Evolutionary conservation across 2,113 vertebrate species (phyloP), one percentile per base, ranked within the genome.

Genomic region (Cyphomyrus plagiostoma): DNA sequence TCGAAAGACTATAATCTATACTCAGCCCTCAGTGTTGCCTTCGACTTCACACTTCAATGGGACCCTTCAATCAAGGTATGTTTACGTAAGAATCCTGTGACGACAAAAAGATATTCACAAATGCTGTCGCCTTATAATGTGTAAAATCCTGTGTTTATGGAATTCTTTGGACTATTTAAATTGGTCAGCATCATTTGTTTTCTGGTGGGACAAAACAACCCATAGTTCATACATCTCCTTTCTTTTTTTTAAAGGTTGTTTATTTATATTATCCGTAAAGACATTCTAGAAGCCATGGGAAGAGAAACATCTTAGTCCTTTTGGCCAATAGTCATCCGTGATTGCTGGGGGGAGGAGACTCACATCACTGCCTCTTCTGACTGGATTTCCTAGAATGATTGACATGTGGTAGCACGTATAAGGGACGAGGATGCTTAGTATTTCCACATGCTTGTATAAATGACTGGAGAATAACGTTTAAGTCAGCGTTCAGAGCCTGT

Each of bases 211-310:
- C 83, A 10, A 45, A 35, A 48, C 45, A 1, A 77, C 1, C 53
- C 89, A 86, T 66, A 88, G 88, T 70, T 82, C 74, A 87, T 82
- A 52, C 74, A 88, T 48, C 30, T 89, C 84, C 10, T n/a, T n/a
- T 50, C 56, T 87, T 80, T 91, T 56, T 35, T 87, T 84, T 39
- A 84, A 88, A 89, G 91, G 49, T 52, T 26, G 42, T 85, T 88
- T 77, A 49, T 88, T 92, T 70, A 58, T 58, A 86, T 30, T 87
- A 39, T 46, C 88, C 90, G 48, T 74, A 56, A 85, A 87, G 30
- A 66, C 62, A 56, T 90, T 90, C 90, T 89, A 88, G 56, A 92
- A 90, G 89, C 90, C 92, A 91, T 89, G 90, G 91, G 88, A 92
- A 92, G 88, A 62, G 87, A 52, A 53, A 48, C 4, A 26, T 66